A percentile compares a stretch with the other conserved stretches of the same genome.
Conservation (phyloP, 2,888 invertebrate species). For the Drosophila neotestacea region DNA sequence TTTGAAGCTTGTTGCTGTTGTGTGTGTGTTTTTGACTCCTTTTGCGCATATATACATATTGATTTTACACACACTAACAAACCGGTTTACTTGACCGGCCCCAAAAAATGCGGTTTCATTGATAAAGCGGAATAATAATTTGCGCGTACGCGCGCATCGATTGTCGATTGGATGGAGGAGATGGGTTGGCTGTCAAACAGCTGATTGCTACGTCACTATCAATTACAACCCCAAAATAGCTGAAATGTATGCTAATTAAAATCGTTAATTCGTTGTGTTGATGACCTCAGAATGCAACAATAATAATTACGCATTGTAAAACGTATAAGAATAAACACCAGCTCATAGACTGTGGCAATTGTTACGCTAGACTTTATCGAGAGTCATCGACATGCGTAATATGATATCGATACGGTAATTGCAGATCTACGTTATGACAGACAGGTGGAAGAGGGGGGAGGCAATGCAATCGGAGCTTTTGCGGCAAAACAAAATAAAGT, state of each 20-base stretch:
- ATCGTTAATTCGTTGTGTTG: no score
- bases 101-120: conserved; percentile 59
- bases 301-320: background rate
- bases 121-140: conserved; percentile 58
- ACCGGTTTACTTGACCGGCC: conserved; percentile 49
- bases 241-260: background rate
- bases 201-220: conserved; percentile 39
- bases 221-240: background rate
- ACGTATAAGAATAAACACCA: background rate
- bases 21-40: conserved; percentile 3
- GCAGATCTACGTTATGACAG: background rate
- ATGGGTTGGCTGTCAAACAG: conserved; percentile 34
- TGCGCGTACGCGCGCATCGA: conserved; percentile 40
- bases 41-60: conserved; percentile 19
- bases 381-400: conserved; percentile 18
- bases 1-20: conserved; percentile 9
- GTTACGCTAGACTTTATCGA: conserved; percentile 17
- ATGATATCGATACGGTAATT: conserved; percentile 26
- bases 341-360: background rate
- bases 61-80: conserved; percentile 30
- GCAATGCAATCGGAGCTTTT: conserved; percentile 27
- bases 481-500: background rate
- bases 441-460: background rate
- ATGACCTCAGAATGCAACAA: background rate
- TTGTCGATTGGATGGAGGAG: conserved; percentile 43